Evolutionary conservation across 1,140 invertebrate species (phyloP).

Genomic region (Bemisia tabaci): DNA sequence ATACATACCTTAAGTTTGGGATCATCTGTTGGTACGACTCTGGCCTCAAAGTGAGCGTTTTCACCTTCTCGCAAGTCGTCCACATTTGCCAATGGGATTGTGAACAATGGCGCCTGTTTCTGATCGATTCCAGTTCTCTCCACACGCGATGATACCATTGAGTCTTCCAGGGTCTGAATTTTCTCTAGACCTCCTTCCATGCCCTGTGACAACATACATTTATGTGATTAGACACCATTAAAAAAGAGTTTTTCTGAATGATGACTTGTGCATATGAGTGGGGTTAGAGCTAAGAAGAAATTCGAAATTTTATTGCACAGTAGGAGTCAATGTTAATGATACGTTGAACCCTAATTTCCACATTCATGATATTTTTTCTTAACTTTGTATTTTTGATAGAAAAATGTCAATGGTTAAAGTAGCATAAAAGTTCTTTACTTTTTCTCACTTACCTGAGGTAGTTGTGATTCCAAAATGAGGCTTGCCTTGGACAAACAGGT

Average conservation of each 20-base stretch:
- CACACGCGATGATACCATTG: conserved; percentile 54
- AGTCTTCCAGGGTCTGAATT: conserved; percentile 83
- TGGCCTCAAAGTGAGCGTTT: conserved; percentile 88
- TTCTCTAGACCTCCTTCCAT: conserved; percentile 88
- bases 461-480: conserved; percentile 86
- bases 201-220: conserved; percentile 37
- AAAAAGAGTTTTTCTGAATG: conserved; percentile 1
- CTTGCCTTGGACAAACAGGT: conserved; percentile 80
- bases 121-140: conserved; percentile 51
- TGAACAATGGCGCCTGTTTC: conserved; percentile 79
- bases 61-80: conserved; percentile 76
- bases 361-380: too few species aligned
- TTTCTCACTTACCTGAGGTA: conserved; percentile 67
- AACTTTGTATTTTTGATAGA: too few species aligned
- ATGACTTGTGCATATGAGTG: neutral
- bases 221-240: neutral
- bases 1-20: conserved; percentile 65
- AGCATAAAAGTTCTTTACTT: too few species aligned
- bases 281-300: too few species aligned
- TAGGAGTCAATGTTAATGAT: too few species aligned
- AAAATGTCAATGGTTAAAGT: too few species aligned
- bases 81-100: conserved; percentile 73
- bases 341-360: too few species aligned
- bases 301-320: too few species aligned
- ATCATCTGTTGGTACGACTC: conserved; percentile 84